Evolutionary conservation across 1,140 invertebrate species (phyloP).

Genomic region (Coelopa frigida): DNA sequence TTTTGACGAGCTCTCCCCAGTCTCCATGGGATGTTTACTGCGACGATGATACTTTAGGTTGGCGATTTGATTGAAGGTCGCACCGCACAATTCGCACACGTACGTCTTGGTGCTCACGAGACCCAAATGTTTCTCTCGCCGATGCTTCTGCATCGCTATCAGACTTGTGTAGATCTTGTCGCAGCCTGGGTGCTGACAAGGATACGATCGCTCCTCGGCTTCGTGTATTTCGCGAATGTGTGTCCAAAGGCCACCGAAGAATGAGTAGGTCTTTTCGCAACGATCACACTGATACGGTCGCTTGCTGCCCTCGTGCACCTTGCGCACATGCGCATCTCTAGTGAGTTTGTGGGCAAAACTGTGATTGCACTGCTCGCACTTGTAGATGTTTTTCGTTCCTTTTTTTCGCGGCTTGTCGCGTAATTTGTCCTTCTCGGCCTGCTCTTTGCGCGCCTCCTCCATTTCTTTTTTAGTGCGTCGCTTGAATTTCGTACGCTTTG

Average conservation of each 20-base stretch:
- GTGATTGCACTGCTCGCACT: slow-evolving; percentile 28
- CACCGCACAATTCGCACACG: slow-evolving; percentile 35
- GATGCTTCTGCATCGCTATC: slow-evolving; percentile 35
- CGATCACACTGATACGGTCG: slow-evolving; percentile 32
- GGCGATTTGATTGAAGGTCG: slow-evolving; percentile 34
- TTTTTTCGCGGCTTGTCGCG: slow-evolving; percentile 10
- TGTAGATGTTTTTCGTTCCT: slow-evolving; percentile 23
- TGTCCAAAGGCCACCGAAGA: slow-evolving; percentile 38
- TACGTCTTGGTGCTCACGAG: slow-evolving; percentile 15
- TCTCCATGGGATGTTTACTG: slow-evolving; percentile 36
- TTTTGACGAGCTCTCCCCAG: slow-evolving; percentile 20
- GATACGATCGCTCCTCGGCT: slow-evolving; percentile 21
- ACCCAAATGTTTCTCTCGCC: slow-evolving; percentile 28
- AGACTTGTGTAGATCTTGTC: slow-evolving; percentile 32
- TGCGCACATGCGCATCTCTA: slow-evolving; percentile 30
- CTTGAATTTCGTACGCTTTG: neutral
- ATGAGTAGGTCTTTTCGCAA: slow-evolving; percentile 36
- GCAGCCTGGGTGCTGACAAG: slow-evolving; percentile 27
- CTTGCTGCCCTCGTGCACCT: slow-evolving; percentile 35
- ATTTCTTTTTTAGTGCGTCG: neutral
- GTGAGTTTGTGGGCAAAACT: slow-evolving; percentile 33
- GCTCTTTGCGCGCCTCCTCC: neutral
- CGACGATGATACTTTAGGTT: slow-evolving; percentile 33
- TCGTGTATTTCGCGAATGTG: slow-evolving; percentile 36
- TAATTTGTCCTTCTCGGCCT: neutral